Base-by-base conservation (phyloP, 1,140 invertebrate genomes). In the Lordiphosa clarofinis region DNA sequence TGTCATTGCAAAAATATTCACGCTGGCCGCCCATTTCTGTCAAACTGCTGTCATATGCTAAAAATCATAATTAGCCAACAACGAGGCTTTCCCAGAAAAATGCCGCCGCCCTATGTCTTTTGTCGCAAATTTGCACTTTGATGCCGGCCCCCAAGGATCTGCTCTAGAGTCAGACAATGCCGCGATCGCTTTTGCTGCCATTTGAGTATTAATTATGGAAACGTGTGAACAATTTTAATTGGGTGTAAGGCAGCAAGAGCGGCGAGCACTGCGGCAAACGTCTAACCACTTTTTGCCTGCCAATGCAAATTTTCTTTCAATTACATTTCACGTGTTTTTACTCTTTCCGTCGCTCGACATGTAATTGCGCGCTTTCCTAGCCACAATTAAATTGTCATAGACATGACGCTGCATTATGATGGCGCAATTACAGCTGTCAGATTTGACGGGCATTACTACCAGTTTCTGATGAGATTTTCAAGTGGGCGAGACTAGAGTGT, bases 211-310 rank as follows among this genome's bases (percentile, higher is more conserved):
- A 86, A 86, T 86, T 86, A 86, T 86, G 79, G 63, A 64, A 86
- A 86, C 62, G 79, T 86, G 79, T 81, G 81, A 86, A 86, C 84
- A 79, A 86, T 86, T 86, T 86, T 86, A 86, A 86, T 86, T 86
- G 79, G 79, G 81, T 86, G 78, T 59, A 84, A 84, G 74, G 64
- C 73, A 55, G 62, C 46, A 21, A 15, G 15, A 15, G 15, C 15
- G 3, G 15, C 15, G 3, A 3, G 15, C 15, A 15, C 15, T 15
- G 64, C 73, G 52, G 62, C 46, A 21, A 52, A 24, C 53, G 47
- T 52, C 59, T 58, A 68, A 63, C 48, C 52, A 68, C 56, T 9
- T 6, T 62, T 67, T 49, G 71, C 58, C 58, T 62, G 68, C 46
- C 56, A 73, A 84, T 84, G 73, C 69, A 84, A 84, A 72, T 84